A percentile compares a stretch with the other conserved stretches of the same genome.
These are phyloP conservation scores for Charadrius vociferus DNA, from an alignment of 2,113 vertebrate species.

Conservation along the genomic window DNA sequence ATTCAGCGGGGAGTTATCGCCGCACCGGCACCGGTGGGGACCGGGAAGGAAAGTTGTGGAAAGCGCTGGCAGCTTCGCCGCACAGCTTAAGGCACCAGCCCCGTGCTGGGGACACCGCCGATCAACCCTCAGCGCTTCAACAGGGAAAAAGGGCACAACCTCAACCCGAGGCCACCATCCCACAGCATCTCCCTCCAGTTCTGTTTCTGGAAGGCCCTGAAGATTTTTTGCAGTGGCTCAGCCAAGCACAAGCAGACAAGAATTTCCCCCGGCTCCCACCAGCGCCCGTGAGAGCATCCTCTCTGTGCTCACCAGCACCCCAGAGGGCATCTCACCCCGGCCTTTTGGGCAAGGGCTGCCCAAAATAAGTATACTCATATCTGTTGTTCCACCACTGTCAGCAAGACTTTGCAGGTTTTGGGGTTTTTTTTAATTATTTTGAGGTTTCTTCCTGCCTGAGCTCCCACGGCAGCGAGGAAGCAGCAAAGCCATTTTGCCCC, in stretches of 20 bases:
- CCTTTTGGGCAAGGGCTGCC: not conserved
- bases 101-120: not conserved
- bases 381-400: not conserved
- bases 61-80: not conserved
- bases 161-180: not conserved
- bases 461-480: fast-evolving
- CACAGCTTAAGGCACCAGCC: not conserved
- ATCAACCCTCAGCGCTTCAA: not conserved
- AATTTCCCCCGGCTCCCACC: not conserved
- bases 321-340: not conserved
- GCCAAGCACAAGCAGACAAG: not conserved
- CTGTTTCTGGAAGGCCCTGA: not conserved
- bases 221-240: not conserved
- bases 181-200: fast-evolving
- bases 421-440: not conserved
- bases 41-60: not conserved
- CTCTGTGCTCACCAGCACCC: not conserved
- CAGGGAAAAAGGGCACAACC: not conserved
- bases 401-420: not conserved
- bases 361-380: not conserved
- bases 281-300: not conserved
- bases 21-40: not conserved
- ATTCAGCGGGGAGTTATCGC: conserved; percentile 7
- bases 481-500: not conserved
- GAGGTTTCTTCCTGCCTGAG: not conserved